phyloP scores from a whole-genome alignment of 2,888 invertebrate genomes.

The Drosophila mettleri region DNA sequence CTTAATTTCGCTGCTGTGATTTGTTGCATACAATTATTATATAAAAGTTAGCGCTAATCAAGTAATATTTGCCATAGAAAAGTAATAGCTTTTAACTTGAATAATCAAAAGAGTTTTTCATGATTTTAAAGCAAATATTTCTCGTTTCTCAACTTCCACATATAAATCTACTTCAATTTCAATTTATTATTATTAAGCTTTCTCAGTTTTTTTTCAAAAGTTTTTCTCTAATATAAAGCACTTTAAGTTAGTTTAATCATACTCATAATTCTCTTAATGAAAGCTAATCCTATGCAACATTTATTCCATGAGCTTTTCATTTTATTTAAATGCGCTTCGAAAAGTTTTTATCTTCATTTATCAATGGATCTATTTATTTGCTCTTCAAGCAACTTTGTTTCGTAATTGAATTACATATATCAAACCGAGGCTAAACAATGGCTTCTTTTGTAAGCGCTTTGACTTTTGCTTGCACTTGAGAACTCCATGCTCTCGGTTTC shows the following conservation, averaged over 20 bases:
- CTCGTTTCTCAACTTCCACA: no score
- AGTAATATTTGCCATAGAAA: no score
- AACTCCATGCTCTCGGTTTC: conserved; percentile 26
- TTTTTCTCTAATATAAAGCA: background rate
- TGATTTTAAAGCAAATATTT: no score
- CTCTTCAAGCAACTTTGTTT: background rate
- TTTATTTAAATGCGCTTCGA: background rate
- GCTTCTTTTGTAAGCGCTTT: conserved; percentile 2
- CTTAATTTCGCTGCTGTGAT: no score
- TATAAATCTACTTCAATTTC: no score
- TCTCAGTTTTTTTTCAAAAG: background rate
- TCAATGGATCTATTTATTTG: background rate
- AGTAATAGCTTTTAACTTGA: no score
- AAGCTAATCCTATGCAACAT: background rate
- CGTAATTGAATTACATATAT: conserved; percentile 3
- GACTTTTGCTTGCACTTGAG: conserved; percentile 14
- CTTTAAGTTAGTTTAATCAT: background rate
- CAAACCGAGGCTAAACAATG: background rate
- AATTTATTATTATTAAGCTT: no score
- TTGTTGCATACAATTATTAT: no score
- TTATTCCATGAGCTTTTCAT: background rate
- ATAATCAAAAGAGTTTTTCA: no score
- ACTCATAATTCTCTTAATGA: background rate
- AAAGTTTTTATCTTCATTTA: background rate
- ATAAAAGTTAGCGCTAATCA: no score